These are phyloP conservation scores for Halictus rubicundus DNA, from an alignment of 1,140 invertebrate species.

Conservation along the genomic window DNA sequence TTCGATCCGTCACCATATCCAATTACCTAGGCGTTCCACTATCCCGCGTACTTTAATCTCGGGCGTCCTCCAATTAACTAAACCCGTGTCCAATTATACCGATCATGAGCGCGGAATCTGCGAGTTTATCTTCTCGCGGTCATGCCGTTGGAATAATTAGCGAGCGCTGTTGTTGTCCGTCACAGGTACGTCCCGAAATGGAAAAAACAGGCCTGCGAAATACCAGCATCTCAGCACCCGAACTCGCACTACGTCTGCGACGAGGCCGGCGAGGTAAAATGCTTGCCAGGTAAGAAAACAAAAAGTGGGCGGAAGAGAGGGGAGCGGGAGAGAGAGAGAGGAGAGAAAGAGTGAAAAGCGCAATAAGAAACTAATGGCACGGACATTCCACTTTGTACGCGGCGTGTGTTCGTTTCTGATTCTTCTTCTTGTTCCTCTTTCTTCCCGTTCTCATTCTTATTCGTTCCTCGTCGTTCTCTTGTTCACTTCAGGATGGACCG, in stretches of 20 bases:
- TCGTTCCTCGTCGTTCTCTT: neutral
- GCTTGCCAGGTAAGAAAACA: slow-evolving; percentile 84
- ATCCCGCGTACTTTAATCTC: neutral
- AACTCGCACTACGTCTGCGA: slow-evolving; percentile 96
- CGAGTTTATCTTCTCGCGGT: neutral
- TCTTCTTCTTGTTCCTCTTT: neutral
- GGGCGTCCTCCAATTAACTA: neutral
- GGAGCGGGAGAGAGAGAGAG: no score
- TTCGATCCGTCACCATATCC: neutral
- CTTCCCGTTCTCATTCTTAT: no score
- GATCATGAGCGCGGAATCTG: neutral
- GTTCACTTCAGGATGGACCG: slow-evolving; percentile 87
- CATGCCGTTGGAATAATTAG: neutral
- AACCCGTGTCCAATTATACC: neutral
- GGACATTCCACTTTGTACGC: slow-evolving; percentile 1
- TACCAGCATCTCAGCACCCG: slow-evolving; percentile 91
- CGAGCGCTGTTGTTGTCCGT: neutral
- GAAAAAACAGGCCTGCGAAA: slow-evolving; percentile 92
- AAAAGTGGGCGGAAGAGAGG: neutral
- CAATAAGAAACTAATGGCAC: neutral
- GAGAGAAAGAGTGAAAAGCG: no score
- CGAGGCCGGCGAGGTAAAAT: slow-evolving; percentile 94
- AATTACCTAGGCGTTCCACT: neutral
- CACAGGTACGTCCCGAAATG: slow-evolving; percentile 88
- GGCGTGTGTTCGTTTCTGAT: neutral